These are phyloP conservation scores for Monomorium pharaonis DNA, from an alignment of 1,140 invertebrate species.

Conservation along the genomic window DNA sequence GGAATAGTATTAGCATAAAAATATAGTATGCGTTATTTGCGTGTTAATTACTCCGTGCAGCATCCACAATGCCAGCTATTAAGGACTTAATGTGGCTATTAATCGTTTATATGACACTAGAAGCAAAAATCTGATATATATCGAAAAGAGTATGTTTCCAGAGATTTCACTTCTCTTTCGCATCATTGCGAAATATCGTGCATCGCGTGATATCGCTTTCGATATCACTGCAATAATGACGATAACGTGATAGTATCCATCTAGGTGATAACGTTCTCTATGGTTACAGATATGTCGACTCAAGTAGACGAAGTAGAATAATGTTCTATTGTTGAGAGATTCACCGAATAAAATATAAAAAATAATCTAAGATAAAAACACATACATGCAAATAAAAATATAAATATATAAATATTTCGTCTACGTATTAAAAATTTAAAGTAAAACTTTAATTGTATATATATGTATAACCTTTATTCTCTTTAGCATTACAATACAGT, in stretches of 20 bases:
- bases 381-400: not conserved
- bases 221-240: not conserved
- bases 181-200: conserved; percentile 6
- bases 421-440: not conserved
- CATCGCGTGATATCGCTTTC: not conserved
- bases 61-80: not conserved
- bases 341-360: not conserved
- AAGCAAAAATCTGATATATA: not conserved
- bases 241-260: not conserved
- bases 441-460: not conserved
- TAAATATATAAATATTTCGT: not conserved
- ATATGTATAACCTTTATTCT: too few relatives aligned
- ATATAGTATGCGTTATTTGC: not conserved
- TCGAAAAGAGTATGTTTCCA: not conserved
- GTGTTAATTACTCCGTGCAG: not conserved
- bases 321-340: not conserved
- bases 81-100: not conserved
- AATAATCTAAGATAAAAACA: not conserved
- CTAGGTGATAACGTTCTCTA: not conserved
- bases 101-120: not conserved
- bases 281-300: not conserved
- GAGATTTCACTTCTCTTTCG: not conserved
- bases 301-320: not conserved
- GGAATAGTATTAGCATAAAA: conserved; percentile 34
- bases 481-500: too few relatives aligned